Conservation (phyloP, 2,888 invertebrate species). For the Prosopocoilus inquinatus region DNA sequence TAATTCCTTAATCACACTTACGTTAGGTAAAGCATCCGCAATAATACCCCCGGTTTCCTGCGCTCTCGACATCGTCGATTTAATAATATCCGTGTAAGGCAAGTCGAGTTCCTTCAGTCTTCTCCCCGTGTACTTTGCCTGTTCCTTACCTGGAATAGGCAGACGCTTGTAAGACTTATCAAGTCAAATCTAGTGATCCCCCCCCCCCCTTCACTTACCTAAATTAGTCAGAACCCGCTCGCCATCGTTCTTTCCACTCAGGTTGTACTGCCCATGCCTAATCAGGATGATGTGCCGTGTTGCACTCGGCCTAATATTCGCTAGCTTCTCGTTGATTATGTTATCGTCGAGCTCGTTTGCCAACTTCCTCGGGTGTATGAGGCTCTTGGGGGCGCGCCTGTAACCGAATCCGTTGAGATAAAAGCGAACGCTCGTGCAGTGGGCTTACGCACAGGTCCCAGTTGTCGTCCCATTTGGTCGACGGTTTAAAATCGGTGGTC, state of each 20-base stretch:
- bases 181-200: not conserved
- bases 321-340: slow-evolving; percentile 64
- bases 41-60: slow-evolving; percentile 89
- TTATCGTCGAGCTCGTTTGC: slow-evolving; percentile 62
- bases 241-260: slow-evolving; percentile 67
- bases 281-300: slow-evolving; percentile 85
- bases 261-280: slow-evolving; percentile 92
- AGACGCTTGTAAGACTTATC: not conserved
- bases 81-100: slow-evolving; percentile 76
- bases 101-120: slow-evolving; percentile 74
- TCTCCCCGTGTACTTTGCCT: slow-evolving; percentile 83
- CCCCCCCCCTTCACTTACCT: slow-evolving; percentile 54
- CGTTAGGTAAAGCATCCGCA: slow-evolving; percentile 60
- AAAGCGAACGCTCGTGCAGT: not conserved
- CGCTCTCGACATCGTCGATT: slow-evolving; percentile 92
- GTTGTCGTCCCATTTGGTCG: slow-evolving; percentile 78
- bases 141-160: slow-evolving; percentile 63
- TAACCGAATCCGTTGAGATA: slow-evolving; percentile 26
- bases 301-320: slow-evolving; percentile 61
- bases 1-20: slow-evolving; percentile 23
- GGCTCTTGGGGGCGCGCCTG: slow-evolving; percentile 71
- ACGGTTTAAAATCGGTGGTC: slow-evolving; percentile 66
- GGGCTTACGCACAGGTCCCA: slow-evolving; percentile 76
- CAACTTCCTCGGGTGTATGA: slow-evolving; percentile 60
- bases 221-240: slow-evolving; percentile 77